phyloP scores from a whole-genome alignment of 2,888 invertebrate species.

The Pardosa pseudoannulata region DNA sequence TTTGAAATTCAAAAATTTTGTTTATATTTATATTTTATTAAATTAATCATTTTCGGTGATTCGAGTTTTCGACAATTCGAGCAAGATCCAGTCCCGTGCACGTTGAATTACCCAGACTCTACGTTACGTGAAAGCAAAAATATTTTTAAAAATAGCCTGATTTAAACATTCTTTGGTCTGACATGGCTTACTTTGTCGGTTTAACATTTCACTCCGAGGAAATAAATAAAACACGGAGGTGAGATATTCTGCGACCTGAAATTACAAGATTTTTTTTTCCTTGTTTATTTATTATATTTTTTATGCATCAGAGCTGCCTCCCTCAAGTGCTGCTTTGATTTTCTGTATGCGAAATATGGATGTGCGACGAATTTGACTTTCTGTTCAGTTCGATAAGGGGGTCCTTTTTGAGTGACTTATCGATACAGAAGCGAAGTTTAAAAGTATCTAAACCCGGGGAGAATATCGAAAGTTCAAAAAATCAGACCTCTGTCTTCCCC shows the following conservation, averaged over 20 bases:
- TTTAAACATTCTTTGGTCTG: no score
- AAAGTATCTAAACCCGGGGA: slow-evolving; percentile 56
- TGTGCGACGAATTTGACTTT: not conserved
- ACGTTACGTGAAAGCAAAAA: no score
- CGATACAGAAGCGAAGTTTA: slow-evolving; percentile 70
- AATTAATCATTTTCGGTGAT: no score
- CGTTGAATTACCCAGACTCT: no score
- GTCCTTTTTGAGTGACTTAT: slow-evolving; percentile 64
- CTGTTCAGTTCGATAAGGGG: not conserved
- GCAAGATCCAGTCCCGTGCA: no score
- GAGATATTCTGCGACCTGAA: slow-evolving; percentile 1
- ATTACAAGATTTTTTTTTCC: not conserved
- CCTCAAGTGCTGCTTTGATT: not conserved
- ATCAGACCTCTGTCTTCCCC: not conserved
- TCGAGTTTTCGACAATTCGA: no score
- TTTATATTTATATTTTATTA: no score
- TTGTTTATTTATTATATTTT: not conserved
- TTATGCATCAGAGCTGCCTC: not conserved
- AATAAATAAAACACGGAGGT: slow-evolving; percentile 10
- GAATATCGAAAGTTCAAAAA: slow-evolving; percentile 34
- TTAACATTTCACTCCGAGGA: not conserved
- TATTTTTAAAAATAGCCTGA: no score
- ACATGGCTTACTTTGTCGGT: not conserved
- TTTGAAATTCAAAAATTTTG: no score
- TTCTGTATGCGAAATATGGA: not conserved